phyloP scores from a whole-genome alignment of 2,888 invertebrate genomes.

The Eristalis pertinax region DNA sequence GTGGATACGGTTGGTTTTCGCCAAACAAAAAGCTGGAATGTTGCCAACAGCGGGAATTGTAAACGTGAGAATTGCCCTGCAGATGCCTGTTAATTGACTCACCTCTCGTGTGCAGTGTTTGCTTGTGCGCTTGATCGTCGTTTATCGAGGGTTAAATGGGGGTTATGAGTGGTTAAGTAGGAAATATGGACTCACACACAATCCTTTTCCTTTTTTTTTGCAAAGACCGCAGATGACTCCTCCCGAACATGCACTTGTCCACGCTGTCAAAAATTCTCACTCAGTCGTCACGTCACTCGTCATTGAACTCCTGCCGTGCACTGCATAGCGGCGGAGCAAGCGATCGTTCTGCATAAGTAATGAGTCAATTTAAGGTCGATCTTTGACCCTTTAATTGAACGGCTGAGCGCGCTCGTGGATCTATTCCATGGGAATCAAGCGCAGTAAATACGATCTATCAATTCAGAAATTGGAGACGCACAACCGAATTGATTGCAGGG shows the following conservation, averaged over 20 bases:
- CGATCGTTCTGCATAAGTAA: slow-evolving; percentile 67
- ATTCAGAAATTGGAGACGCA: not conserved
- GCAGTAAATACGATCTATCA: not conserved
- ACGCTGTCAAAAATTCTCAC: too few species aligned
- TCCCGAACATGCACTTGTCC: not conserved
- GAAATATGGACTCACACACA: slow-evolving; percentile 3
- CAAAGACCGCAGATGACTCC: not conserved
- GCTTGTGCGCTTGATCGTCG: not conserved
- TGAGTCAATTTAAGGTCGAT: slow-evolving; percentile 75
- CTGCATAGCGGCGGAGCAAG: not conserved
- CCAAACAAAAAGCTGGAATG: slow-evolving; percentile 40
- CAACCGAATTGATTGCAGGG: not conserved
- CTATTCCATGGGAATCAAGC: not conserved
- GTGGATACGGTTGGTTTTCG: slow-evolving; percentile 4
- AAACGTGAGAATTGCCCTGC: slow-evolving; percentile 56
- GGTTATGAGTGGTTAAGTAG: slow-evolving; percentile 23
- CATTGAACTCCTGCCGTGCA: not conserved
- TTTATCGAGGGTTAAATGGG: slow-evolving; percentile 57
- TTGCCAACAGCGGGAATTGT: slow-evolving; percentile 56
- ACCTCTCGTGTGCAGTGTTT: slow-evolving; percentile 33
- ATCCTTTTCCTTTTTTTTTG: too few species aligned
- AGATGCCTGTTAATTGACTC: slow-evolving; percentile 64
- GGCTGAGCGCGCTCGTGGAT: not conserved
- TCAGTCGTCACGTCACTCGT: not conserved
- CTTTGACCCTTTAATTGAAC: slow-evolving; percentile 71